phyloP scores from a whole-genome alignment of 64 coral and sea anemone species.

The Orbicella faveolata region DNA sequence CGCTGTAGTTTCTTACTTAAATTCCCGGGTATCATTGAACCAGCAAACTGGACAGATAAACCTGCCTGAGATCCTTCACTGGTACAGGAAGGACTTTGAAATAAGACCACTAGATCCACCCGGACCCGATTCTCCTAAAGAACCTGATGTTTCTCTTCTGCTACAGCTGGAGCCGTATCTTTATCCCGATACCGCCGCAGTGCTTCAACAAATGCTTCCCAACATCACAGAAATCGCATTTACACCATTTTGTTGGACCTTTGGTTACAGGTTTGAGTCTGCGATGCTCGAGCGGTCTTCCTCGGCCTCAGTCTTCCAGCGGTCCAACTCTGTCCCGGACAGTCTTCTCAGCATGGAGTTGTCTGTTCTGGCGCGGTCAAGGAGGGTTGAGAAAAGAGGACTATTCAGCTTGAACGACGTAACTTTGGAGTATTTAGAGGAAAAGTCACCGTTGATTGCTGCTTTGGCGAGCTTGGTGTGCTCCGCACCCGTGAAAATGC shows the following conservation, averaged over 20 bases:
- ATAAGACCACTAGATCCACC: background rate
- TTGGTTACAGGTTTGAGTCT: constrained; percentile 88
- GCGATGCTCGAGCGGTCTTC: constrained; percentile 57
- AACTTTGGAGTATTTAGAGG: constrained; percentile 72
- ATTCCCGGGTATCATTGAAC: constrained; percentile 51
- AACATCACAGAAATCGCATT: constrained; percentile 71
- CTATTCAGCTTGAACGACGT: constrained; percentile 63
- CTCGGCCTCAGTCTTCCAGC: constrained; percentile 69
- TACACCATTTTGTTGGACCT: constrained; percentile 77
- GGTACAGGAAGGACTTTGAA: constrained; percentile 88
- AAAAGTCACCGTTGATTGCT: constrained; percentile 71
- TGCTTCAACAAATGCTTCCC: constrained; percentile 70
- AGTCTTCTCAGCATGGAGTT: constrained; percentile 75
- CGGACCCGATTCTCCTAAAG: background rate
- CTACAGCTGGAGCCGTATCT: constrained; percentile 78
- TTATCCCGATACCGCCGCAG: constrained; percentile 28
- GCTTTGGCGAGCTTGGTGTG: constrained; percentile 79
- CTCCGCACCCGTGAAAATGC: constrained; percentile 8
- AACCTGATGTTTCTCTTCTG: constrained; percentile 58
- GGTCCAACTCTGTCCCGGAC: constrained; percentile 74
- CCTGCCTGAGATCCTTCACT: constrained; percentile 82
- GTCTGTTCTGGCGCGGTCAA: constrained; percentile 35
- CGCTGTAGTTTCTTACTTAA: constrained; percentile 66
- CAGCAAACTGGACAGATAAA: constrained; percentile 63
- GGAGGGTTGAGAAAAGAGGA: constrained; percentile 54